These are phyloP conservation scores for Lanius collurio DNA, from an alignment of 2,113 vertebrate genomes.

Conservation along the genomic window DNA sequence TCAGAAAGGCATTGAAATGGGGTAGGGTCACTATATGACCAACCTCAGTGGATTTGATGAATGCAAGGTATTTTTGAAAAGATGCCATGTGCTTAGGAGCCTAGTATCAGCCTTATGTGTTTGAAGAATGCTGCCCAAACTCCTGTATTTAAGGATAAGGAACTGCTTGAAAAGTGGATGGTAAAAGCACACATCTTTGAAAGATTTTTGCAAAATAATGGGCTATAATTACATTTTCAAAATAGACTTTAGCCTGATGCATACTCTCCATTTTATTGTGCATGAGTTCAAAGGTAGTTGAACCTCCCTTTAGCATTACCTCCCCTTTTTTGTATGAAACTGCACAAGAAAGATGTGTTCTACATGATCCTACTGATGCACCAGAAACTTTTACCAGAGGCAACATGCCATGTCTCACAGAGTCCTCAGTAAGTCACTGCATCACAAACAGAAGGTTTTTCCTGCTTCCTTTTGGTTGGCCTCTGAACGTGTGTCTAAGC, in stretches of 20 bases:
- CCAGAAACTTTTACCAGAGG: background rate
- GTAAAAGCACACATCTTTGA: background rate
- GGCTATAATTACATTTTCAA: background rate
- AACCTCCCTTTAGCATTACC: background rate
- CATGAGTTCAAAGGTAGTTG: background rate
- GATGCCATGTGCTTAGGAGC: background rate
- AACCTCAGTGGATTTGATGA: background rate
- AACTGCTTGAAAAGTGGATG: background rate
- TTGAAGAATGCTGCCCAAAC: background rate
- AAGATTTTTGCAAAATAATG: background rate
- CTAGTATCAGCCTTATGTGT: background rate
- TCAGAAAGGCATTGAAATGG: background rate
- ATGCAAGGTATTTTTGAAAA: background rate
- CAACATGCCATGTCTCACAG: rapidly evolving
- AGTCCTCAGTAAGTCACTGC: background rate
- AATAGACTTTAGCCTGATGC: background rate
- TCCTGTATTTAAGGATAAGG: background rate
- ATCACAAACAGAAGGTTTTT: background rate
- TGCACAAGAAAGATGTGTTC: background rate
- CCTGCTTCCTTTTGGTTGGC: background rate
- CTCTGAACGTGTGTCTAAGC: background rate
- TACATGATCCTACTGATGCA: background rate
- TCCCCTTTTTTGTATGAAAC: background rate
- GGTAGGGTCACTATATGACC: background rate
- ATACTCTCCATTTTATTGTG: background rate